These are phyloP conservation scores for Alces alces DNA, from an alignment of 2,113 vertebrate genomes.

Conservation along the genomic window DNA sequence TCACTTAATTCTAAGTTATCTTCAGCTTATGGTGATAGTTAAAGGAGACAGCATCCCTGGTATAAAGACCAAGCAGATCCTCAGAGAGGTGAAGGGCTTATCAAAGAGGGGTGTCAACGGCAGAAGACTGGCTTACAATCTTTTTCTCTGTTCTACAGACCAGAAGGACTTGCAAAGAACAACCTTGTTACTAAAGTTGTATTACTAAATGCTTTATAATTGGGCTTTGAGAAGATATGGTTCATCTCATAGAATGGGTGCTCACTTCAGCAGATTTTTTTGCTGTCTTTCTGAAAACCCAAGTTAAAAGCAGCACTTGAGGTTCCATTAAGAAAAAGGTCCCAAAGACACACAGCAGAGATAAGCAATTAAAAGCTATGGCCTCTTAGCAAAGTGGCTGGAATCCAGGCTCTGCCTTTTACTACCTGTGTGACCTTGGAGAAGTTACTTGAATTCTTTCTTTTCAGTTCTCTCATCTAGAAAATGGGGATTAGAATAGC, in stretches of 20 bases:
- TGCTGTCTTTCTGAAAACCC: not conserved
- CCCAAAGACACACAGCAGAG: not conserved
- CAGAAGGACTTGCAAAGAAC: not conserved
- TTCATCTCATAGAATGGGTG: not conserved
- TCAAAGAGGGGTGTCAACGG: not conserved
- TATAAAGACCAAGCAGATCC: not conserved
- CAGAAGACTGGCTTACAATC: not conserved
- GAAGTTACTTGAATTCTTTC: not conserved
- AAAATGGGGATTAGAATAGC: not conserved
- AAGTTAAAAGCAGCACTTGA: not conserved
- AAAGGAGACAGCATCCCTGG: not conserved
- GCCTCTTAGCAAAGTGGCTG: not conserved
- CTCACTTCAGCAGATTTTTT: not conserved
- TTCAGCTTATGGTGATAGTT: not conserved
- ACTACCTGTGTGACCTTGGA: not conserved
- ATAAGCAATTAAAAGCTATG: not conserved
- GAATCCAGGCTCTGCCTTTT: not conserved
- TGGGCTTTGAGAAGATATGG: not conserved
- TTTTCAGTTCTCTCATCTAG: not conserved
- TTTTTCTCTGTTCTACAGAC: not conserved
- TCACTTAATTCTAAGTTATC: not conserved
- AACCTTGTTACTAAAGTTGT: not conserved
- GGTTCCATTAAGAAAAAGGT: not conserved
- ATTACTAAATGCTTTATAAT: not conserved
- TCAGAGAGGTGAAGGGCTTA: not conserved